Conservation (phyloP, 2,113 vertebrate genomes). For the Brachypteracias leptosomus region DNA sequence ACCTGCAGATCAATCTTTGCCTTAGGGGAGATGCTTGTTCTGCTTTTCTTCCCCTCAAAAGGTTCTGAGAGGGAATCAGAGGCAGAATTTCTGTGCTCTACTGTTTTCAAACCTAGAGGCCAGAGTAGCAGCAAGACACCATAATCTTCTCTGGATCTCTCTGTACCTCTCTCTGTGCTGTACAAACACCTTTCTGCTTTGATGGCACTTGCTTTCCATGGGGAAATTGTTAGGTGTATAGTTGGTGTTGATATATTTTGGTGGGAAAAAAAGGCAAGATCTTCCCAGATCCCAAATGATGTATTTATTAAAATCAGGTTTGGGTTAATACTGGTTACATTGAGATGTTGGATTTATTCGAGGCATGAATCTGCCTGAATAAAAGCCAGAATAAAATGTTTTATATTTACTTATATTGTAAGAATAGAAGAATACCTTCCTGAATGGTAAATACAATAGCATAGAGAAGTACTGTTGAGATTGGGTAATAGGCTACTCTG, state of each 20-base stretch:
- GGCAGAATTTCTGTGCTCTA: background rate
- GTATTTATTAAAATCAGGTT: background rate
- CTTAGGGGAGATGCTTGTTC: background rate
- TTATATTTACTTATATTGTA: background rate
- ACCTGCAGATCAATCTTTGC: background rate
- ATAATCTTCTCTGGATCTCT: background rate
- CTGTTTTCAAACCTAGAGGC: background rate
- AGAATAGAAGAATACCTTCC: background rate
- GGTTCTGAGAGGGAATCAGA: background rate
- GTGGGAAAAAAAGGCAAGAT: background rate
- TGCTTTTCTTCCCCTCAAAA: background rate
- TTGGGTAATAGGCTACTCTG: background rate
- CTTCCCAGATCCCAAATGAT: background rate
- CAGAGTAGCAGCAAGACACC: background rate
- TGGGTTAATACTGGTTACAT: background rate
- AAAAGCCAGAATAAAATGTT: background rate
- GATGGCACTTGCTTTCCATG: background rate
- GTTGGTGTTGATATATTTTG: background rate
- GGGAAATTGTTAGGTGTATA: background rate
- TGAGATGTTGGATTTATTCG: background rate
- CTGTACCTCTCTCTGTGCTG: background rate
- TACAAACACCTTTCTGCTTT: background rate
- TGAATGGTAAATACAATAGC: background rate
- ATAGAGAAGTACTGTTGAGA: background rate
- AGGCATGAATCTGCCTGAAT: background rate